Evolutionary conservation across 2,113 vertebrate genomes (phyloP).

Genomic region (Oplegnathus fasciatus): DNA sequence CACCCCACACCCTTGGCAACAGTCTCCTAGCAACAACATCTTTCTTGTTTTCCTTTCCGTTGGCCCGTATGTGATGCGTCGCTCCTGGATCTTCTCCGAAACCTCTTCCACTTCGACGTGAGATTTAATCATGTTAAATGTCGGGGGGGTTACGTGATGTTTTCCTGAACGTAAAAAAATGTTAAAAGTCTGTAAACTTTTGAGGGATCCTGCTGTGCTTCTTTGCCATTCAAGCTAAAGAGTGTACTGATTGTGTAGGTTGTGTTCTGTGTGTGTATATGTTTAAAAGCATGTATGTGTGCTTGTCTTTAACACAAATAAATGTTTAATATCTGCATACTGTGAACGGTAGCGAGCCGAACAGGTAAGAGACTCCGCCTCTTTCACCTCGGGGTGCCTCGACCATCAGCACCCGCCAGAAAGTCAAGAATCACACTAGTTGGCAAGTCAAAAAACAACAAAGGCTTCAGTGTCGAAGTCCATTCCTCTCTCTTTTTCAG

Average conservation of each 20-base stretch:
- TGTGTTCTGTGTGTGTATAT: constrained; percentile 40
- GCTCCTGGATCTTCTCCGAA: constrained; percentile 66
- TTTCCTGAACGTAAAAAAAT: constrained; percentile 38
- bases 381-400: constrained; percentile 20
- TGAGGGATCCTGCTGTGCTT: constrained; percentile 64
- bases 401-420: constrained; percentile 75
- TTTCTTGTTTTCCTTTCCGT: constrained; percentile 5
- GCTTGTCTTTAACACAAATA: constrained; percentile 43
- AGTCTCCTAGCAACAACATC: constrained; percentile 55
- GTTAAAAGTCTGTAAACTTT: constrained; percentile 66
- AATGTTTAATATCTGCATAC: constrained; percentile 50
- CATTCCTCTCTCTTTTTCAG: constrained; percentile 74
- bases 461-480: constrained; percentile 82
- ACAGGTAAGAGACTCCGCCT: constrained; percentile 28
- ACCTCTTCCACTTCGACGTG: constrained; percentile 37
- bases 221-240: constrained; percentile 36
- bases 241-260: constrained; percentile 50
- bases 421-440: constrained; percentile 86
- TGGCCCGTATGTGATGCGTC: background rate
- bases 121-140: constrained; percentile 50
- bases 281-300: constrained; percentile 59
- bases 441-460: constrained; percentile 84
- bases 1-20: constrained; percentile 32
- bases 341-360: constrained; percentile 44
- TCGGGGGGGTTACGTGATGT: constrained; percentile 40